Evolutionary conservation across 1,140 invertebrate species (phyloP), one percentile per base, ranked within the genome.

Genomic region (Archegozetes longisetosus): DNA sequence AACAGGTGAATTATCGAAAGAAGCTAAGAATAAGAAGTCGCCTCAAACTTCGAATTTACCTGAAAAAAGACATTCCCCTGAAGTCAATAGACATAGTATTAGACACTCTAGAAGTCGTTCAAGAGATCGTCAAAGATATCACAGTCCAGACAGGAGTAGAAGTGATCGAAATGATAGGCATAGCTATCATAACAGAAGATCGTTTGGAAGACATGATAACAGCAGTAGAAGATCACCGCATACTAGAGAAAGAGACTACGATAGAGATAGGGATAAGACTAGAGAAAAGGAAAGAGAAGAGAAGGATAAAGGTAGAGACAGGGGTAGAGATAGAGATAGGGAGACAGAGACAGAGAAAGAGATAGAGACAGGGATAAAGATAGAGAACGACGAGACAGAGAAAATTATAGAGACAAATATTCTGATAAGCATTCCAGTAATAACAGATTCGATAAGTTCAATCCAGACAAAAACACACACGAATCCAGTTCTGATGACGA

Each of bases 391-490:
- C 50, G 20, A 4, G 6, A 52, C 6, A 28, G 27, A 25, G 22
- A n/a, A 9, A 9, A 28, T 14, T 6, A 52, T 25, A 28, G 22
- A 52, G 20, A 25, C n/a, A 68, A 66, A 46, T 56, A 26, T 25
- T 60, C 13, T 58, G 60, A 55, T 22, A 14, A 17, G 27, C 47
- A 58, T 49, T 14, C 58, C 13, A 24, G 53, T 27, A 25, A 40
- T 40, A 57, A 29, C 12, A 53, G 63, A 55, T 58, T 60, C 61
- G 59, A 59, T 56, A 58, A 63, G 27, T 29, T 61, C 6, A 61
- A 62, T 55, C 14, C 66, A 66, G 57, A 58, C 32, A 17, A 26
- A 2, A 6, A 1, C 23, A 50, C 46, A 2, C 46, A 58, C 17
- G 61, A 64, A 24, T 52, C 29, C 24, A 51, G 32, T 47, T 62